A percentile compares a stretch with the other conserved stretches of the same genome.
phyloP scores from a whole-genome alignment of 1,140 invertebrate genomes.

The Solen grandis region DNA sequence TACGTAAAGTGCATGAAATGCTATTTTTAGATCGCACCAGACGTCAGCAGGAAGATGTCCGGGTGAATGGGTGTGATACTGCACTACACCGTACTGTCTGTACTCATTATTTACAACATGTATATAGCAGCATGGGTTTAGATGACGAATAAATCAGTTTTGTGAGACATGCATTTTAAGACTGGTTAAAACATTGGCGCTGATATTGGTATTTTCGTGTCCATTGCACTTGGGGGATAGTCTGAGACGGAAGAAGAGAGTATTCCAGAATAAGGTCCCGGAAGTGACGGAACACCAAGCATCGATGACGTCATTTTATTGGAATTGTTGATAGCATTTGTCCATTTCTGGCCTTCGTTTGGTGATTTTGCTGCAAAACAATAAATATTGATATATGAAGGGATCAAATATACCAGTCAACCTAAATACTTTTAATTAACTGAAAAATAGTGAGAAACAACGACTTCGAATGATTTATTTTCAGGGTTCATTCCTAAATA shows the following conservation, averaged over 20 bases:
- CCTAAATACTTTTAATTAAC: background rate
- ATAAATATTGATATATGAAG: background rate
- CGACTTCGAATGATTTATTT: background rate
- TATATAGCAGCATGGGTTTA: too few species aligned
- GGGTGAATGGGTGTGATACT: background rate
- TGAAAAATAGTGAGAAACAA: background rate
- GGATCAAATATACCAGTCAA: too few species aligned
- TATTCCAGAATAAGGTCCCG: slow-evolving; percentile 50
- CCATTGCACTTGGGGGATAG: slow-evolving; percentile 47
- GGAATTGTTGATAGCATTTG: slow-evolving; percentile 27
- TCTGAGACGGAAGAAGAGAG: slow-evolving; percentile 32
- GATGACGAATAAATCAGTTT: too few species aligned
- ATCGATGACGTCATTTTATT: slow-evolving; percentile 55
- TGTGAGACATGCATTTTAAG: too few species aligned
- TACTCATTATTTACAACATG: background rate
- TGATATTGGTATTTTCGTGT: slow-evolving; percentile 49
- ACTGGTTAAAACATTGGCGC: slow-evolving; percentile 54
- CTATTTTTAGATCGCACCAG: background rate
- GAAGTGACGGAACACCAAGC: slow-evolving; percentile 45
- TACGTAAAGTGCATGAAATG: background rate
- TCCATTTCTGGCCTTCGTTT: slow-evolving; percentile 40
- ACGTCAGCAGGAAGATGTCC: background rate
- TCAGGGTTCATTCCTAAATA: too few species aligned
- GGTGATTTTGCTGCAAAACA: slow-evolving; percentile 43
- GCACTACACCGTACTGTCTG: background rate